Evolutionary conservation across 2,888 invertebrate species (phyloP), one percentile per base, ranked within the genome.

Genomic region (Cryptus viduatorius): DNA sequence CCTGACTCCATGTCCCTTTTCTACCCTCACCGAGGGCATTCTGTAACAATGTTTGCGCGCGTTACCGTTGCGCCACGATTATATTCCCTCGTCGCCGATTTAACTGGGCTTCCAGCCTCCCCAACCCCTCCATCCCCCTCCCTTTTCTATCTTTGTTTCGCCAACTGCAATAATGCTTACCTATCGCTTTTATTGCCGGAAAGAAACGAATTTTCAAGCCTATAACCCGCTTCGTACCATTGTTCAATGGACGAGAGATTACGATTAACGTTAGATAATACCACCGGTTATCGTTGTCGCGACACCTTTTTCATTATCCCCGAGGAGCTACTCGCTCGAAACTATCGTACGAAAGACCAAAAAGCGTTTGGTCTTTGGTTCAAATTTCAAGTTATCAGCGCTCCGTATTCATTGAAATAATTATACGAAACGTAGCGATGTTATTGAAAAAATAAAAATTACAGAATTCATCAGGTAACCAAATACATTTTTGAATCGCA

Each of bases 31-130:
- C 12, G 5, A 37, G 37, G 48, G 46, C 46, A 73, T 50, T 64
- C 77, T 73, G 48, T 68, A 73, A 82, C 82, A 68, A 78, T 78
- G 68, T 82, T 78, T 77, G 77, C 82, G 56, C 71, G 56, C 71
- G 56, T 73, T 78, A 61, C 72, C 78, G 67, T 61, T 42, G 56
- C 31, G 44, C n/a, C 56, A 69, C 82, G 82, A 82, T 82, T 82
- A 82, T 82, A 82, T 72, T 82, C 82, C 77, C 82, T 29, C 67
- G 82, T 82, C 64, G 69, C 71, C 71, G 77, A 82, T 82, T 82
- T 65, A 48, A 67, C 19, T 68, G 37, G 37, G 37, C 37, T 37
- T 37, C 8, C 37, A 37, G 37, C 37, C 37, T 37, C 8, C 37
- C 5, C 24, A 24, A 24, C 24, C 8, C 37, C 37, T 37, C 7